Percentiles rank a stretch among this genome's conserved stretches.
Evolutionary conservation across 2,797 vertebrate species (phyloP).

Genomic region (Tapirus indicus): DNA sequence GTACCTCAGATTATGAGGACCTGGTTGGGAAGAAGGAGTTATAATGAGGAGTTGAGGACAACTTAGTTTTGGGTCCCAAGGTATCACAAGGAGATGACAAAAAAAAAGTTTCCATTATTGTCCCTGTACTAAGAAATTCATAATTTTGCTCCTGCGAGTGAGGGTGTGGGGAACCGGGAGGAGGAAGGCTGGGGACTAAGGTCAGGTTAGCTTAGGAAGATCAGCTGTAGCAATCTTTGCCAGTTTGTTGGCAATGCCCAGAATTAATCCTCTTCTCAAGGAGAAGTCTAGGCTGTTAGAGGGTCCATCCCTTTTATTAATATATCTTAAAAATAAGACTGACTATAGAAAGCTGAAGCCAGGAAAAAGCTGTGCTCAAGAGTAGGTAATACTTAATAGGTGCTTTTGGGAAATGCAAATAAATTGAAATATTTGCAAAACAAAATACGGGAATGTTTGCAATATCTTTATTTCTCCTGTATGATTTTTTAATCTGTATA

Average conservation of each 20-base stretch:
- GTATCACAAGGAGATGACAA: neutral
- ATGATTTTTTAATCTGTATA: neutral
- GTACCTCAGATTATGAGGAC: neutral
- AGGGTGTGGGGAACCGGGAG: neutral
- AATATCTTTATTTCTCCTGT: neutral
- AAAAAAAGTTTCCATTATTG: neutral
- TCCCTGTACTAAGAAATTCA: neutral
- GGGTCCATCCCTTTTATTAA: neutral
- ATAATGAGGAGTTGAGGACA: neutral
- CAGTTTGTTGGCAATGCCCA: neutral
- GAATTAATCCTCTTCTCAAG: neutral
- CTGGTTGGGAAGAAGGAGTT: neutral
- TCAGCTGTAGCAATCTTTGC: neutral
- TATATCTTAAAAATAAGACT: slow-evolving; percentile 44
- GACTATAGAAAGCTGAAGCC: neutral
- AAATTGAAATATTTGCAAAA: neutral
- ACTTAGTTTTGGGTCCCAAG: neutral
- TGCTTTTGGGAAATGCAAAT: neutral
- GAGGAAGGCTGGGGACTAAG: neutral
- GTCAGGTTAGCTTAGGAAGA: neutral
- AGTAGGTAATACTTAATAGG: neutral
- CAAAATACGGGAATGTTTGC: neutral
- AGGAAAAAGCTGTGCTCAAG: neutral
- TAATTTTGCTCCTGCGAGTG: neutral
- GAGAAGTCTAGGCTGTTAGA: neutral